A percentile compares a stretch with the other conserved stretches of the same genome.
Evolutionary conservation across 2,888 invertebrate species (phyloP).

Genomic region (Didymodactylos carnosus): DNA sequence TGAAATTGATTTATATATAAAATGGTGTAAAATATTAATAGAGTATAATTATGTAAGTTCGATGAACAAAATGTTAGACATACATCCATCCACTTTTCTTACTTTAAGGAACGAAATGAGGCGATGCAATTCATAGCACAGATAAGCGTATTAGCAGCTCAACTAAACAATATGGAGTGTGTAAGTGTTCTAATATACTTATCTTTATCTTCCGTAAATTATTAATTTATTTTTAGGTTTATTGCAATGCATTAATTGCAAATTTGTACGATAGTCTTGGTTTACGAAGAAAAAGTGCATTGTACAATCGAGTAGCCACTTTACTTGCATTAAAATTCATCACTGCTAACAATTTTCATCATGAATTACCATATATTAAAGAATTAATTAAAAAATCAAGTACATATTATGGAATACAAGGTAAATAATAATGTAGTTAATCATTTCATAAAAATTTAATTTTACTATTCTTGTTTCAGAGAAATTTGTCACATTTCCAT

Average conservation of each 20-base stretch:
- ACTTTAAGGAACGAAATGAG: not conserved
- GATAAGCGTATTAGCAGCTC: not conserved
- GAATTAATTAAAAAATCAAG: not conserved
- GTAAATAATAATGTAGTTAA: not conserved
- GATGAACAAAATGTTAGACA: too few species aligned
- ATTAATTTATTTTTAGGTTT: not conserved
- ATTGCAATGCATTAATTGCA: not conserved
- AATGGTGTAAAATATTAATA: not conserved
- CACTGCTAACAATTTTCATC: not conserved
- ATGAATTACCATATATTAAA: not conserved
- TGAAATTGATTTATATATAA: not conserved
- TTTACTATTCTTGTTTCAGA: not conserved
- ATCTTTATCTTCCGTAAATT: too few species aligned
- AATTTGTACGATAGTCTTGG: not conserved
- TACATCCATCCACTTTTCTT: not conserved
- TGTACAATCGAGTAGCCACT: not conserved
- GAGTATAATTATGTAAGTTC: not conserved
- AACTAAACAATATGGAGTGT: not conserved
- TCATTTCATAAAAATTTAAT: not conserved
- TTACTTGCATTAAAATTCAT: not conserved
- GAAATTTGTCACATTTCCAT: not conserved
- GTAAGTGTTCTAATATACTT: not conserved
- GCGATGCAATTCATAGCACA: not conserved
- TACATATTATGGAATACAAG: not conserved
- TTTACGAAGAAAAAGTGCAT: not conserved